Conservation (phyloP, 2,888 invertebrate genomes). For the Alentia gelatinosa region DNA sequence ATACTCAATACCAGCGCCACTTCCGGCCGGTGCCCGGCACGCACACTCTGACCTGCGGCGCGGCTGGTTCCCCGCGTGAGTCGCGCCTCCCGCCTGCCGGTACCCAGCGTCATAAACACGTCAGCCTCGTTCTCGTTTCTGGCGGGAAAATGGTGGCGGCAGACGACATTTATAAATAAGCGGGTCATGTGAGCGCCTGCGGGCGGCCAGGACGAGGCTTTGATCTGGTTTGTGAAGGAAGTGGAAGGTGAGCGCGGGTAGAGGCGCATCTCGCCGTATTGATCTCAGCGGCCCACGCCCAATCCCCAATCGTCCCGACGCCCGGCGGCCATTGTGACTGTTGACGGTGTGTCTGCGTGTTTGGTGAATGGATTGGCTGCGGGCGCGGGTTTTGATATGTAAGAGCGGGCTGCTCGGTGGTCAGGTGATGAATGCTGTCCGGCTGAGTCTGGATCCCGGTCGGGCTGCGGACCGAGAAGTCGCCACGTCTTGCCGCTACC, state of each 20-base stretch:
- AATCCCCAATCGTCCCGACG: background rate
- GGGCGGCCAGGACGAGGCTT: background rate
- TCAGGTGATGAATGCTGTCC: background rate
- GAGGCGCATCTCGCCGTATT: background rate
- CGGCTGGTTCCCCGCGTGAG: no score
- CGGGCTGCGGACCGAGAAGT: background rate
- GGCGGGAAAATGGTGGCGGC: background rate
- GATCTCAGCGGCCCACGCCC: background rate
- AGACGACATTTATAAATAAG: background rate
- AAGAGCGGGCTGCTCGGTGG: background rate
- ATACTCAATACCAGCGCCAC: no score
- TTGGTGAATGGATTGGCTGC: background rate
- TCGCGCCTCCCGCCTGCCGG: no score
- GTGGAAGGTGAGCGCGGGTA: background rate
- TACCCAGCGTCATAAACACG: slow-evolving; percentile 1
- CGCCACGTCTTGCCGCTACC: background rate
- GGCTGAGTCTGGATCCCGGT: background rate
- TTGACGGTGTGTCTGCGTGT: background rate
- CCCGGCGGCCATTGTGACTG: background rate
- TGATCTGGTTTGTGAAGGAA: background rate
- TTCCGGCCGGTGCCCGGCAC: no score
- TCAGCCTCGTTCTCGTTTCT: background rate
- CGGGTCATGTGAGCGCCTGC: background rate
- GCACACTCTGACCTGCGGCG: no score
- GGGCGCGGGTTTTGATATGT: background rate